These are phyloP conservation scores for Parazoanthus darwini DNA, from an alignment of 92 coral and sea anemone genomes.

Conservation along the genomic window DNA sequence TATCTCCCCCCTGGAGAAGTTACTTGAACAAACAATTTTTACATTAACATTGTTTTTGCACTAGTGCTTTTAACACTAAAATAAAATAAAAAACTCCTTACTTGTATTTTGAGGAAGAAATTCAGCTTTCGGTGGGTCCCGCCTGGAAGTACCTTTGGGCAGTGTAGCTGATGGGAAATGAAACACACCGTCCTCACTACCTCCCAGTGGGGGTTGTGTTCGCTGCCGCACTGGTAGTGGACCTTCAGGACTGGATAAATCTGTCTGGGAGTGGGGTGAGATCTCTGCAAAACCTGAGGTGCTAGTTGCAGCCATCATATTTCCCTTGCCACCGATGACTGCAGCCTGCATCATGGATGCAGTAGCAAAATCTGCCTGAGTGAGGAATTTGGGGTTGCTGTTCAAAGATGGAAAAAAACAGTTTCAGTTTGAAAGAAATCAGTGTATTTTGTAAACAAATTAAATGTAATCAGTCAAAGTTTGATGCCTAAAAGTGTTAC, in stretches of 20 bases:
- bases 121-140: slow-evolving; percentile 30
- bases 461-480: too few relatives aligned
- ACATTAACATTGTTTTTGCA: background rate
- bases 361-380: slow-evolving; percentile 25
- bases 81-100: background rate
- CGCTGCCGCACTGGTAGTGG: slow-evolving; percentile 38
- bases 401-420: background rate
- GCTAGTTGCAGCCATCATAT: slow-evolving; percentile 21
- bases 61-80: background rate
- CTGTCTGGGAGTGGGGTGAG: slow-evolving; percentile 54
- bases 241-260: slow-evolving; percentile 38
- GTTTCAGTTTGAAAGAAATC: background rate
- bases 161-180: slow-evolving; percentile 23
- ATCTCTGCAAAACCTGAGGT: slow-evolving; percentile 61
- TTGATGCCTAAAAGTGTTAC: too few relatives aligned
- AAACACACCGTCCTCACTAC: slow-evolving; percentile 32
- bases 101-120: slow-evolving; percentile 32
- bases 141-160: slow-evolving; percentile 22
- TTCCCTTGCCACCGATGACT: background rate
- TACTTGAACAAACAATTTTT: too few relatives aligned
- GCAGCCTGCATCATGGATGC: slow-evolving; percentile 3
- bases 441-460: too few relatives aligned
- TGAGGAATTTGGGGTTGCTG: slow-evolving; percentile 20
- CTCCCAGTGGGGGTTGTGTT: slow-evolving; percentile 35
- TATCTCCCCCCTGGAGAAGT: too few relatives aligned